Base-by-base conservation (phyloP, 2,113 vertebrate species). In the Syngnathoides biaculeatus region DNA sequence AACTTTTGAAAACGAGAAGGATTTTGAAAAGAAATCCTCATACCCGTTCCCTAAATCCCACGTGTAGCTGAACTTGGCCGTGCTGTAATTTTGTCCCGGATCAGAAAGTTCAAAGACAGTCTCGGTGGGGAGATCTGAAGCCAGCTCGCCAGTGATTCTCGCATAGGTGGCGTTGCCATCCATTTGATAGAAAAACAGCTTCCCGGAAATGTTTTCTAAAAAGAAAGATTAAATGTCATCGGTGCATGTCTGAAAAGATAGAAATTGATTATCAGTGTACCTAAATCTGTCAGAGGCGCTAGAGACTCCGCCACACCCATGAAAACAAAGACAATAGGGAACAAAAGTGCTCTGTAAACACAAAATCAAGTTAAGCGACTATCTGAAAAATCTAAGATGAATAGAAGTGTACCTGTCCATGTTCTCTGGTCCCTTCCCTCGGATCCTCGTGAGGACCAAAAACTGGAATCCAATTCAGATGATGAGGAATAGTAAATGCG, bases 31-130 rank as follows among this genome's bases (percentile, higher is more conserved):
- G 19, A 60, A 35, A 7, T 22, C 79, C 30, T 64, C 17, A 0
- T 91, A 97, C 96, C 95, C 93, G 0, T 95, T 92, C 67, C 94
- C 94, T 30, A 97, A 88, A 81, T 94, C 89, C 95, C 95, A 97
- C 1, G 52, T 93, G 58, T 95, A 96, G 64, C 88, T 89, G 79
- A 97, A 94, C 0, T 82, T 86, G 15, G 92, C 91, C 0, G 71
- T 63, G 73, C 88, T 90, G 79, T 94, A 91, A 73, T 92, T 93
- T 81, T 84, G 69, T 38, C 88, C 92, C 0, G 93, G 94, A 62
- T 95, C 93, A 0, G 91, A 90, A 55, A 94, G 91, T 64, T 91
- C 83, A 82, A 98, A 97, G 69, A 91, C 89, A 24, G 93, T 82
- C 68, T 90, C 80, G 0, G 94, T 93, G 52, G 87, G 66, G 1